phyloP scores from a whole-genome alignment of 2,113 vertebrate genomes.

The Saguinus midas region DNA sequence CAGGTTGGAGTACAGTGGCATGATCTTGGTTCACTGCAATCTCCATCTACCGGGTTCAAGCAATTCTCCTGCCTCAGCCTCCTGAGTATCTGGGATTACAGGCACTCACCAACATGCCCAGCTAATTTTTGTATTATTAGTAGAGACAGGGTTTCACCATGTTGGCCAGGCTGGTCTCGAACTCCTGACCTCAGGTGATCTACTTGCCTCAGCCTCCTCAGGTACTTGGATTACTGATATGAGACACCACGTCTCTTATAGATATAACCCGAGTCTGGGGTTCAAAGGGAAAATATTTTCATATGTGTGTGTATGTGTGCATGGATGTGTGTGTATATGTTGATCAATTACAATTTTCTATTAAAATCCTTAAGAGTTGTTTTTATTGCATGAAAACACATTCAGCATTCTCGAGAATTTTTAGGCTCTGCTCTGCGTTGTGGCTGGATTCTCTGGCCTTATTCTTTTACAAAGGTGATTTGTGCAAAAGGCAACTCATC shows the following conservation, averaged over 20 bases:
- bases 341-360: background rate
- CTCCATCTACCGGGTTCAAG: no score
- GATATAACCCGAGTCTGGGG: background rate
- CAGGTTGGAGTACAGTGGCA: no score
- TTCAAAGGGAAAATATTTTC: background rate
- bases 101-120: no score
- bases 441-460: background rate
- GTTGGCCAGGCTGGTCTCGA: no score
- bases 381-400: background rate
- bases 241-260: background rate
- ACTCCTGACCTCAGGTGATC: no score
- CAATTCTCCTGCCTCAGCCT: no score
- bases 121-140: no score
- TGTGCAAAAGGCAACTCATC: constrained; percentile 14
- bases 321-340: background rate
- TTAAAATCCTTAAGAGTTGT: background rate
- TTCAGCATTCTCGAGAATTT: background rate
- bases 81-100: no score
- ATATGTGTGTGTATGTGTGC: background rate
- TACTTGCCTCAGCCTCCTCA: no score
- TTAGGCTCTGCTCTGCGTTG: background rate
- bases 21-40: no score
- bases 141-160: no score
- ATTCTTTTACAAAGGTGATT: background rate
- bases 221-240: no score